These are phyloP conservation scores for Montipora sp. DNA, from an alignment of 64 coral and sea anemone species.

Conservation along the genomic window DNA sequence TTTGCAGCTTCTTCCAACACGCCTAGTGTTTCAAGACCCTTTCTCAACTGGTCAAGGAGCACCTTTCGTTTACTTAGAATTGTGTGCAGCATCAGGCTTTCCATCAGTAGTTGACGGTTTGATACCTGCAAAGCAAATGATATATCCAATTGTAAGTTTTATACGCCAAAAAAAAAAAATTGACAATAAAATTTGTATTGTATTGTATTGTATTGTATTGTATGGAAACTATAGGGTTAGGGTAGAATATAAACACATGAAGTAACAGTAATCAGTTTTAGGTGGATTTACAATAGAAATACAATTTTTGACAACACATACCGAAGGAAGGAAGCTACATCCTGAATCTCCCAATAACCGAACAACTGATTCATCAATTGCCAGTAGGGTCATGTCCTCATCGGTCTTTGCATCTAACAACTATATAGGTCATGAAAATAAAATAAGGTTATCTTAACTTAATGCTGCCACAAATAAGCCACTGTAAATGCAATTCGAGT, in stretches of 20 bases:
- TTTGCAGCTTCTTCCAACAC: slow-evolving; percentile 36
- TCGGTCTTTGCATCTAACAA: background rate
- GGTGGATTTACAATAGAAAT: background rate
- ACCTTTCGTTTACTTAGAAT: slow-evolving; percentile 42
- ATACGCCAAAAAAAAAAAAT: background rate
- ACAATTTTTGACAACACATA: background rate
- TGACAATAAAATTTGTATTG: background rate
- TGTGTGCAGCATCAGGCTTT: slow-evolving; percentile 64
- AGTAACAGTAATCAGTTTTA: background rate
- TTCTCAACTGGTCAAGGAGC: slow-evolving; percentile 55
- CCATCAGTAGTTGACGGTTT: slow-evolving; percentile 30
- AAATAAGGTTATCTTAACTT: background rate
- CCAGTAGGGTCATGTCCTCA: too few relatives aligned
- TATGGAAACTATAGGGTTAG: background rate
- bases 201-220: background rate
- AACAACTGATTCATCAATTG: too few relatives aligned
- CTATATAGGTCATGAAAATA: background rate
- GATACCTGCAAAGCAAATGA: slow-evolving; percentile 20
- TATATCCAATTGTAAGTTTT: background rate
- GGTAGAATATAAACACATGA: background rate
- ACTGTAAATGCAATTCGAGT: background rate
- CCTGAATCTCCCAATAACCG: too few relatives aligned
- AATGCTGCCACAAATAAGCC: background rate
- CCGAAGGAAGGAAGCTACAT: too few relatives aligned
- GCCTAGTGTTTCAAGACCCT: slow-evolving; percentile 49